Conservation (phyloP, 1,140 invertebrate genomes). For the Whitmania pigra region DNA sequence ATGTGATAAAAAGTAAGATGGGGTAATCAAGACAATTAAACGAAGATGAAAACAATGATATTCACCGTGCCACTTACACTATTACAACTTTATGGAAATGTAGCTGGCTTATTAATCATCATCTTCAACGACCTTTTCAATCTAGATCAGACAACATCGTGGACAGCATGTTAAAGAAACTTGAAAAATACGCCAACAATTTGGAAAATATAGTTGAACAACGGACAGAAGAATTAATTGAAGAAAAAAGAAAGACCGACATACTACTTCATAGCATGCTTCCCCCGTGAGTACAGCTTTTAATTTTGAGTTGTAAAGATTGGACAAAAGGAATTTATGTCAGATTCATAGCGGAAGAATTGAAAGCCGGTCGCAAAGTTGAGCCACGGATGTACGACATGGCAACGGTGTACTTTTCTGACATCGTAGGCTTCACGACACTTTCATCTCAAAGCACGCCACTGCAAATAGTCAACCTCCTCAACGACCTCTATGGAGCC, state of each 20-base stretch:
- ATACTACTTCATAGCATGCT: conserved; percentile 74
- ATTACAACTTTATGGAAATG: too few relatives aligned
- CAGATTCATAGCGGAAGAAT: conserved; percentile 12
- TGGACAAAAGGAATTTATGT: too few relatives aligned
- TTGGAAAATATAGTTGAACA: conserved; percentile 72
- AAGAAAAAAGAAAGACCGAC: conserved; percentile 80
- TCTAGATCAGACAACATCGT: conserved; percentile 55
- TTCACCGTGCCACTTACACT: too few relatives aligned
- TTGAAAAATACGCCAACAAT: conserved; percentile 82
- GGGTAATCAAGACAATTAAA: too few relatives aligned
- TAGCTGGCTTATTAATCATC: too few relatives aligned
- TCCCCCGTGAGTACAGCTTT: conserved; percentile 52
- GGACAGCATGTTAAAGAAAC: conserved; percentile 82
- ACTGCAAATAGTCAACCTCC: conserved; percentile 79
- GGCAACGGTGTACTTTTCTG: conserved; percentile 37
- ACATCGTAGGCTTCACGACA: conserved; percentile 58
- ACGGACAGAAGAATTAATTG: conserved; percentile 68
- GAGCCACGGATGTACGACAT: conserved; percentile 33
- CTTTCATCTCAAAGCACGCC: conserved; percentile 80
- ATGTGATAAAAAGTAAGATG: too few relatives aligned
- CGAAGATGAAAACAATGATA: too few relatives aligned
- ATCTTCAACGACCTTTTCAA: too few relatives aligned
- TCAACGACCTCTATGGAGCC: conserved; percentile 89
- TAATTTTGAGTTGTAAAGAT: neutral
- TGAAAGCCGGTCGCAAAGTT: conserved; percentile 8